Evolutionary conservation across 2,113 vertebrate species (phyloP).

Genomic region (Etia nguti): DNA sequence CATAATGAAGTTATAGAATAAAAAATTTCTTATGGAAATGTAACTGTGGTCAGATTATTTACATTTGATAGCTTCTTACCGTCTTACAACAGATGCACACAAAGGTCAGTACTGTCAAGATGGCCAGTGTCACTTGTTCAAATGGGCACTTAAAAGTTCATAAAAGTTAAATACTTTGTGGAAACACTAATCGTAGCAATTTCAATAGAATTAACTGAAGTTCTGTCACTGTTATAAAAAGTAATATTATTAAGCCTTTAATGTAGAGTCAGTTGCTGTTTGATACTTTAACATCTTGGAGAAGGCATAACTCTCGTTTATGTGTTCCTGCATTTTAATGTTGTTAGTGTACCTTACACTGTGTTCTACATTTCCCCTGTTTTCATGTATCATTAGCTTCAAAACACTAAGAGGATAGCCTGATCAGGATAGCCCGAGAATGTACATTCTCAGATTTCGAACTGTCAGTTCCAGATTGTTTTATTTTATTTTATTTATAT

Average conservation of each 20-base stretch:
- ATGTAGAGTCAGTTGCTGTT: not conserved
- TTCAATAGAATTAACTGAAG: not conserved
- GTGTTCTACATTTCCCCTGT: not conserved
- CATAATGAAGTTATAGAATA: not conserved
- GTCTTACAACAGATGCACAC: too few species aligned
- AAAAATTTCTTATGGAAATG: not conserved
- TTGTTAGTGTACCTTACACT: not conserved
- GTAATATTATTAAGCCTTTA: not conserved
- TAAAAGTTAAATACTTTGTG: not conserved
- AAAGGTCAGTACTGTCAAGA: not conserved
- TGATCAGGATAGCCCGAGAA: too few species aligned
- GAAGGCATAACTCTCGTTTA: not conserved
- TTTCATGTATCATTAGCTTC: not conserved
- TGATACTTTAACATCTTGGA: not conserved
- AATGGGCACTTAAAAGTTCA: not conserved
- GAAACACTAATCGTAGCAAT: not conserved
- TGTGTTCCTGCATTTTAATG: not conserved
- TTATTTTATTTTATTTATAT: too few species aligned
- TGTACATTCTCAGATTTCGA: too few species aligned
- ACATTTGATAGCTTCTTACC: not conserved
- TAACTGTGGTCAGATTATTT: not conserved
- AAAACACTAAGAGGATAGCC: not conserved
- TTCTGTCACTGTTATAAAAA: not conserved
- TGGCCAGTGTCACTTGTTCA: not conserved
- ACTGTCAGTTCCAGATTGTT: too few species aligned